Conservation (phyloP, 2,113 vertebrate species). For the Ictalurus furcatus region DNA sequence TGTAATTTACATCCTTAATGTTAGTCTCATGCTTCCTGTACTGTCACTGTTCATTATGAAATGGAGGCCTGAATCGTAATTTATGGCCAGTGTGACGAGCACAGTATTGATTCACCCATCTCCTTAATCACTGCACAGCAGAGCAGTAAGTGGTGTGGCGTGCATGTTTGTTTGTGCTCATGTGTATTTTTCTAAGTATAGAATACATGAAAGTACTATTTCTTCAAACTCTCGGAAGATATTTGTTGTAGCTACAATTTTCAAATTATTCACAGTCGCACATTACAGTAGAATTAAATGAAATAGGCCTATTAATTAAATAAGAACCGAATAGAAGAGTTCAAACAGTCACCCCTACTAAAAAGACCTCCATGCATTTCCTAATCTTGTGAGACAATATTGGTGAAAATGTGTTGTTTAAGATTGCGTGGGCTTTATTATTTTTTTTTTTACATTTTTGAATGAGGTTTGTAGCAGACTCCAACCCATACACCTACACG, state of each 20-base stretch:
- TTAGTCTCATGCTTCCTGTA: slow-evolving; percentile 18
- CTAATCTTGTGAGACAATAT: background rate
- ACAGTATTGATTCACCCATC: slow-evolving; percentile 41
- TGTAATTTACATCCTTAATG: slow-evolving; percentile 36
- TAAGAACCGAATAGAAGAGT: background rate
- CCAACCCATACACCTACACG: background rate
- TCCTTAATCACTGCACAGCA: slow-evolving; percentile 29
- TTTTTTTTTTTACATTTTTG: background rate
- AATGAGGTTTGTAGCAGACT: background rate
- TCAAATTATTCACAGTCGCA: background rate
- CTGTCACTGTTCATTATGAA: slow-evolving; percentile 50
- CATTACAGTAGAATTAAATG: background rate
- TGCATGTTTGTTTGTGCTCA: slow-evolving; percentile 1
- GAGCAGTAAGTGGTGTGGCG: slow-evolving; percentile 12
- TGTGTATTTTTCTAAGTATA: background rate
- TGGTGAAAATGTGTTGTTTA: background rate
- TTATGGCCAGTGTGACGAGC: slow-evolving; percentile 34
- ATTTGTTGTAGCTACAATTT: background rate
- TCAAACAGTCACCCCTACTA: background rate
- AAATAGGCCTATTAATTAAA: background rate
- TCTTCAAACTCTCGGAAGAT: background rate
- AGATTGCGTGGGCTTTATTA: background rate
- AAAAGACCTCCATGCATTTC: background rate
- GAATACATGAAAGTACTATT: background rate
- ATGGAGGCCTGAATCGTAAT: slow-evolving; percentile 46